Conservation (phyloP, 92 coral and sea anemone species). For the Epizoanthus illoricatus region DNA sequence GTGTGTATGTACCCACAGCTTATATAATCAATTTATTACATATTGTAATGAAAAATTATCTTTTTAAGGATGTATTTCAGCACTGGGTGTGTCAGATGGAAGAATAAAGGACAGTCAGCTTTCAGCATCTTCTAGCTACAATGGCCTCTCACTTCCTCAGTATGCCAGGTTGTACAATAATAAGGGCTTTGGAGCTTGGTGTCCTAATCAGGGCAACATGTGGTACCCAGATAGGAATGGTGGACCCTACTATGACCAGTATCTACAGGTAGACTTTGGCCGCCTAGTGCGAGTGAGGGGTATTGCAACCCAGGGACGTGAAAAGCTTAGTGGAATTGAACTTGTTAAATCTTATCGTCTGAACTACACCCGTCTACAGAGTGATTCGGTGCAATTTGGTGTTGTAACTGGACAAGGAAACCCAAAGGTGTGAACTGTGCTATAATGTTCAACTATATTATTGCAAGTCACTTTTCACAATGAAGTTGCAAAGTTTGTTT, state of each 20-base stretch:
- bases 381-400: neutral
- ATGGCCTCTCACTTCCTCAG: slow-evolving; percentile 15
- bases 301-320: slow-evolving; percentile 74
- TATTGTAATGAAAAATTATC: too few relatives aligned
- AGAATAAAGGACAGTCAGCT: slow-evolving; percentile 68
- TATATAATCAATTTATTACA: too few relatives aligned
- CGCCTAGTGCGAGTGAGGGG: slow-evolving; percentile 53
- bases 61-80: slow-evolving; percentile 51
- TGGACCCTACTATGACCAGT: slow-evolving; percentile 61
- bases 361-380: slow-evolving; percentile 38
- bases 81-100: slow-evolving; percentile 79
- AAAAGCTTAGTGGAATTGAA: slow-evolving; percentile 46
- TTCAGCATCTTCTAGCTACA: slow-evolving; percentile 37
- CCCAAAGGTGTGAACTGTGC: neutral
- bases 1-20: too few relatives aligned
- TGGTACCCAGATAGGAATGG: slow-evolving; percentile 22
- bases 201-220: slow-evolving; percentile 45
- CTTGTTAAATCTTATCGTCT: slow-evolving; percentile 46
- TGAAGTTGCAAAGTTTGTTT: too few relatives aligned
- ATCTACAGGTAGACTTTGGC: slow-evolving; percentile 50
- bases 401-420: neutral
- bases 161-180: slow-evolving; percentile 55
- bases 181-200: slow-evolving; percentile 76
- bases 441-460: too few relatives aligned
- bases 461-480: too few relatives aligned